phyloP scores from a whole-genome alignment of 2,797 vertebrate species.

The Botia kubotai region DNA sequence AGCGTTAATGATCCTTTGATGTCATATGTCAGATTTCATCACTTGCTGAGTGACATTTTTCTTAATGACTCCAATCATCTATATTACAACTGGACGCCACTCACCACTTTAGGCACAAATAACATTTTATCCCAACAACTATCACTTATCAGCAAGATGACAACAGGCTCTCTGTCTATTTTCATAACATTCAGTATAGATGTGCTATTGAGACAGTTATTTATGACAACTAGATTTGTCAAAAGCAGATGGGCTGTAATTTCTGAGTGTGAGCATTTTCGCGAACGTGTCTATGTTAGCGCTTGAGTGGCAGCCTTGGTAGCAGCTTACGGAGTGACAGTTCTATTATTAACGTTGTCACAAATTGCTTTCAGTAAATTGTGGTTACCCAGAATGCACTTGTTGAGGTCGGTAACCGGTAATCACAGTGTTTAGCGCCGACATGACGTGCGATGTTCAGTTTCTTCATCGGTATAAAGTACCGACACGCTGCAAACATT shows the following conservation, averaged over 20 bases:
- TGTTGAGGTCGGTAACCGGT: slow-evolving; percentile 70
- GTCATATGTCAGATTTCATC: slow-evolving; percentile 96
- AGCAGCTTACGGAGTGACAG: slow-evolving; percentile 70
- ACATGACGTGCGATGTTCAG: slow-evolving; percentile 69
- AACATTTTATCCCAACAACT: slow-evolving; percentile 65
- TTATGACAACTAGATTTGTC: slow-evolving; percentile 29
- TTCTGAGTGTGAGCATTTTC: slow-evolving; percentile 16
- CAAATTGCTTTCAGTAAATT: slow-evolving; percentile 66
- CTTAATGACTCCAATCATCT: slow-evolving; percentile 84
- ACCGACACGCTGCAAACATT: slow-evolving; percentile 74
- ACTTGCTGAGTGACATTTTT: slow-evolving; percentile 96
- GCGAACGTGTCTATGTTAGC: slow-evolving; percentile 12
- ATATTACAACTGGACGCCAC: slow-evolving; percentile 69
- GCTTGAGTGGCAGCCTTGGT: slow-evolving; percentile 53
- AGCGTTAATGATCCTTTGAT: slow-evolving; percentile 94
- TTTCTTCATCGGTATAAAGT: slow-evolving; percentile 75
- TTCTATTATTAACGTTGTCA: slow-evolving; percentile 63
- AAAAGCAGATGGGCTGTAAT: slow-evolving; percentile 49
- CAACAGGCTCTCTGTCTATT: slow-evolving; percentile 46
- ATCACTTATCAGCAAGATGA: slow-evolving; percentile 43
- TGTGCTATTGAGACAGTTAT: slow-evolving; percentile 42
- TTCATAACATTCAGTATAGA: slow-evolving; percentile 26
- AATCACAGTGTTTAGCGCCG: slow-evolving; percentile 74
- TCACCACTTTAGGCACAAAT: slow-evolving; percentile 66
- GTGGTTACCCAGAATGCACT: slow-evolving; percentile 69